Percentiles rank a stretch among this genome's conserved stretches.
Conservation (phyloP, 2,113 vertebrate species). For the Atlantisia rogersi region DNA sequence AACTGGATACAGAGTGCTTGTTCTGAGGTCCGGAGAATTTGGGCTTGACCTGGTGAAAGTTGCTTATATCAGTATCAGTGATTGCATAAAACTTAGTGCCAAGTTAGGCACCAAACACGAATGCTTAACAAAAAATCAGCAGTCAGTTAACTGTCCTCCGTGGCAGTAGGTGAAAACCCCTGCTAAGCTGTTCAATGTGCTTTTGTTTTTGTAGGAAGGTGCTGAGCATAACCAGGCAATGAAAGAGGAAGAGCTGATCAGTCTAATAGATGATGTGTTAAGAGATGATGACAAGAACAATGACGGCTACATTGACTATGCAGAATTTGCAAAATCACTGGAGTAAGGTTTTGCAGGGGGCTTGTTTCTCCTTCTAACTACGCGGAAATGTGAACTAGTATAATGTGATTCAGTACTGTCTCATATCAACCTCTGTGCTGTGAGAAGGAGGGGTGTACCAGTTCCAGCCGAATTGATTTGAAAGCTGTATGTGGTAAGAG, state of each 20-base stretch:
- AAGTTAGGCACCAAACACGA: neutral
- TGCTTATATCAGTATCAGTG: neutral
- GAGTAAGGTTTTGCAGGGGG: constrained; percentile 72
- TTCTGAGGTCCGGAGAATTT: neutral
- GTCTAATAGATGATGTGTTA: constrained; percentile 92
- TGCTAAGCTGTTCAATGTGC: neutral
- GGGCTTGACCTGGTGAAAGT: neutral
- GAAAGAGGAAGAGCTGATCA: constrained; percentile 91
- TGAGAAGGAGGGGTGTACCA: constrained; percentile 17
- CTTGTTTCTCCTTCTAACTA: neutral
- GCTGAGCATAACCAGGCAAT: constrained; percentile 82
- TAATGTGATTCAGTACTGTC: constrained; percentile 71
- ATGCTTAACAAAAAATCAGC: neutral
- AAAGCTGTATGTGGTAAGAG: neutral
- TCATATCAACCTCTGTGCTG: neutral
- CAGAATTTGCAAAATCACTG: constrained; percentile 94
- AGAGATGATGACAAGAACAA: constrained; percentile 95
- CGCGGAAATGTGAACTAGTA: constrained; percentile 64
- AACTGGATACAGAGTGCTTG: neutral
- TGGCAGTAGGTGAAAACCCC: neutral
- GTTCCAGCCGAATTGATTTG: constrained; percentile 21
- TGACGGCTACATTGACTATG: constrained; percentile 96
- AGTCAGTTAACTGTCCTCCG: neutral
- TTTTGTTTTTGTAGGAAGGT: constrained; percentile 79
- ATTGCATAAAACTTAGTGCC: neutral